Evolutionary conservation across 1,140 invertebrate genomes (phyloP), one percentile per base, ranked within the genome.

Genomic region (Scaptomyza hsui): DNA sequence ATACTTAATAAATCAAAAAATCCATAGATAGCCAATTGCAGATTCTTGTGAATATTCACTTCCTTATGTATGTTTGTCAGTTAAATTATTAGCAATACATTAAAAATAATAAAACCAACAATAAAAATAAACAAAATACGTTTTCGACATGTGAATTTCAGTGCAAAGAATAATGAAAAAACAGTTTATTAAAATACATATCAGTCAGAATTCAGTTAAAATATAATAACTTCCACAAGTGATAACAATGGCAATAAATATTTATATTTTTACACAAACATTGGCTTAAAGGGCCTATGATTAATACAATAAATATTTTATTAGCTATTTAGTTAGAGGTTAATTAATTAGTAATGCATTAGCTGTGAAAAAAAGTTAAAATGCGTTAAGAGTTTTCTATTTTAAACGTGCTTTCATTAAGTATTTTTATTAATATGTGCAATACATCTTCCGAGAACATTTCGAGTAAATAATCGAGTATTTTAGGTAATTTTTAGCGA

Each of bases 1-100:
- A 39, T 29, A 49, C 19, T 16, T 42, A 42, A 12, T 47, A 63
- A 55, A 55, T 47, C 39, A 10, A 32, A 53, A 35, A 29, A n/a
- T n/a, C n/a, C n/a, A n/a, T n/a, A 5, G 15, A 15, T 19, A 41
- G 19, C 52, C 67, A 62, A 64, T 70, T 64, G 42, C 29, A 24
- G 37, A 19, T 19, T 42, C 42, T 35, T 64, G 47, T 52, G 15
- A 26, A 29, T 29, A 63, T 48, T 53, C 63, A 70, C 60, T 70
- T 64, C 67, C 67, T 70, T 49, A 70, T 64, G 48, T 39, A 1
- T n/a, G 32, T 37, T n/a, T 37, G 41, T 16, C 42, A 41, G 16
- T 37, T 41, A 53, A 62, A 55, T 53, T 55, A 16, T 69, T 49
- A 53, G 41, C 48, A 44, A 37, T 24, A 39, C 24, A 45, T 44